These are phyloP conservation scores for Cistogaster globosa DNA, from an alignment of 2,888 invertebrate species.

Conservation along the genomic window DNA sequence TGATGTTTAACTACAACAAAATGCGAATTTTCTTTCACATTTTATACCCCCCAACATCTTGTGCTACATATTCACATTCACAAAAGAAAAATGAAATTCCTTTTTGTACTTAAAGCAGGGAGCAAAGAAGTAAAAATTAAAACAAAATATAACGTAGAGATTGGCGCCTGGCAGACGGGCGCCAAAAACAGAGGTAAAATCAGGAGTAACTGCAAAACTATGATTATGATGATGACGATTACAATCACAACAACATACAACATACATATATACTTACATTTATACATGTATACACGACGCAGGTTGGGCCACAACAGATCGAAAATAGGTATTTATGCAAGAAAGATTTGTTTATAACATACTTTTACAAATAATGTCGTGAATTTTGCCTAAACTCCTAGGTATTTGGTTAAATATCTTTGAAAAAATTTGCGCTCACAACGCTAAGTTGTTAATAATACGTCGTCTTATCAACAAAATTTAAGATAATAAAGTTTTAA, in stretches of 20 bases:
- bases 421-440: no score
- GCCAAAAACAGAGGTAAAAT: constrained; percentile 81
- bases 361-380: no score
- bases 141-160: constrained; percentile 57
- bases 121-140: constrained; percentile 51
- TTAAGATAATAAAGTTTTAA: no score
- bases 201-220: constrained; percentile 81
- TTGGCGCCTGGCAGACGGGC: constrained; percentile 81
- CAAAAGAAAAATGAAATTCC: constrained; percentile 67
- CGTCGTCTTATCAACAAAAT: no score
- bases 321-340: no score
- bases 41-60: constrained; percentile 34
- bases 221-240: constrained; percentile 82
- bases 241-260: constrained; percentile 72
- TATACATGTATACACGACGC: neutral
- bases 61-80: constrained; percentile 2
- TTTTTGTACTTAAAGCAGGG: constrained; percentile 59
- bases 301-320: no score
- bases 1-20: constrained; percentile 51
- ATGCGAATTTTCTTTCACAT: constrained; percentile 40
- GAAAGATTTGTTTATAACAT: no score
- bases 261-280: constrained; percentile 40
- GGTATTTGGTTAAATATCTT: no score
- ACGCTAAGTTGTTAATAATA: no score
- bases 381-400: no score